phyloP scores from a whole-genome alignment of 2,797 vertebrate species.

The Salmo trutta region DNA sequence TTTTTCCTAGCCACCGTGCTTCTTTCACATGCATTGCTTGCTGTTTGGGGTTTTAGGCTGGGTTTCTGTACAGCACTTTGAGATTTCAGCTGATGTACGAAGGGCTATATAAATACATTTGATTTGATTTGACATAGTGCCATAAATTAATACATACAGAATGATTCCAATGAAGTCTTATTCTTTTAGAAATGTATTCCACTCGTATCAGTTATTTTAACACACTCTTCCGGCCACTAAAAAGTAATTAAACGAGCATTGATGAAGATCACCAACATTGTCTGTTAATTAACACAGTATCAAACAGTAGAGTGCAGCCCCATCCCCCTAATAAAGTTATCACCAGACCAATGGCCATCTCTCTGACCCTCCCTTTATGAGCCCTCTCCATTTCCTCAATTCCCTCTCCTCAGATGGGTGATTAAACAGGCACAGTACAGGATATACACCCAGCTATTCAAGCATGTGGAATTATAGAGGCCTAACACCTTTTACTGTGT shows the following conservation, averaged over 20 bases:
- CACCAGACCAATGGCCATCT: slow-evolving; percentile 34
- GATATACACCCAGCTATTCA: slow-evolving; percentile 49
- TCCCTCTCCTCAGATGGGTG: slow-evolving; percentile 45
- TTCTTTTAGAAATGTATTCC: not conserved
- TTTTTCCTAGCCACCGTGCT: too few species aligned
- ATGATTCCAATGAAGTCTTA: not conserved
- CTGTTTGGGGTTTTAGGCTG: too few species aligned
- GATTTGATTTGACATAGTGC: too few species aligned
- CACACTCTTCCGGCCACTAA: slow-evolving; percentile 30
- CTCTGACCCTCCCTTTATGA: slow-evolving; percentile 41
- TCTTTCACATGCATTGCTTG: too few species aligned
- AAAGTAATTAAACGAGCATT: slow-evolving; percentile 44
- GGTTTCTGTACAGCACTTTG: too few species aligned
- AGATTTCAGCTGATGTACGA: too few species aligned
- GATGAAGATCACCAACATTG: slow-evolving; percentile 59
- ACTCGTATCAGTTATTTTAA: not conserved
- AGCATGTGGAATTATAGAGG: slow-evolving; percentile 49
- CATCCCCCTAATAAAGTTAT: slow-evolving; percentile 57
- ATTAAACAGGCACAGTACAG: slow-evolving; percentile 54
- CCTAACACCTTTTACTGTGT: slow-evolving; percentile 58
- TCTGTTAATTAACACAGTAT: slow-evolving; percentile 59
- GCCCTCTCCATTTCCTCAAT: slow-evolving; percentile 23
- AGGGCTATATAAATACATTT: too few species aligned
- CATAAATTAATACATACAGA: not conserved
- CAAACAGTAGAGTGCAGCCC: slow-evolving; percentile 34